Base-by-base conservation (phyloP, 2,113 vertebrate species). In the Andinoacara biseriatus region DNA sequence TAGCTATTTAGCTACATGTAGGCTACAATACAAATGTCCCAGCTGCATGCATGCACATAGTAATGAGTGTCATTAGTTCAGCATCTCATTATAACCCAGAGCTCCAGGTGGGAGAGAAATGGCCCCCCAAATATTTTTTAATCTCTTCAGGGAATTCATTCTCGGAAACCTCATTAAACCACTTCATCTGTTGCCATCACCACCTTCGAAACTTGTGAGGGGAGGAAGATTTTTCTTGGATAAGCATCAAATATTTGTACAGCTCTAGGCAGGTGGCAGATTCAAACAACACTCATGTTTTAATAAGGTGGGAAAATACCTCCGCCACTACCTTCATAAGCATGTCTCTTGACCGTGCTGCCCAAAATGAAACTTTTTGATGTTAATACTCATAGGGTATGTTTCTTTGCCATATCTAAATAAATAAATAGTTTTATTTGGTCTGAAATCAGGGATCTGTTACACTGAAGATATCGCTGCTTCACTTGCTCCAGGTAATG, bases 401-500 rank as follows among this genome's bases (percentile, higher is more conserved):
- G 56, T 20, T 22, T 10, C 14, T 33, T 80, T 56, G 6, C 54
- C 24, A 20, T 14, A 54, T 46, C 7, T 54, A 75, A 77, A 58
- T 58, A 5, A 52, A 17, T 75, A 7, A 63, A 40, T n/a, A 14
- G 20, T 65, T 61, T 59, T 29, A 33, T 49, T 52, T 74, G 56
- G 7, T 80, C 35, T 38, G 24, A 59, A 33, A 59, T n/a, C 49
- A 15, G 7, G 18, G 38, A 6, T 63, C 29, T 59, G 35, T 31
- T 69, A 57, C 43, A 72, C n/a, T 20, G 2, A 40, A 58, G 43
- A 87, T 26, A 52, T 67, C 3, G 14, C 54, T 63, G 65, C 57
- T 20, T 29, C 26, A 31, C 62, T 72, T 33, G 67, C 85, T 78
- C 15, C 29, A 84, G 83, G 89, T 86, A 35, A 31, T 33, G 22